phyloP scores from a whole-genome alignment of 1,140 invertebrate genomes.

The Aphelenchoides fujianensis region DNA sequence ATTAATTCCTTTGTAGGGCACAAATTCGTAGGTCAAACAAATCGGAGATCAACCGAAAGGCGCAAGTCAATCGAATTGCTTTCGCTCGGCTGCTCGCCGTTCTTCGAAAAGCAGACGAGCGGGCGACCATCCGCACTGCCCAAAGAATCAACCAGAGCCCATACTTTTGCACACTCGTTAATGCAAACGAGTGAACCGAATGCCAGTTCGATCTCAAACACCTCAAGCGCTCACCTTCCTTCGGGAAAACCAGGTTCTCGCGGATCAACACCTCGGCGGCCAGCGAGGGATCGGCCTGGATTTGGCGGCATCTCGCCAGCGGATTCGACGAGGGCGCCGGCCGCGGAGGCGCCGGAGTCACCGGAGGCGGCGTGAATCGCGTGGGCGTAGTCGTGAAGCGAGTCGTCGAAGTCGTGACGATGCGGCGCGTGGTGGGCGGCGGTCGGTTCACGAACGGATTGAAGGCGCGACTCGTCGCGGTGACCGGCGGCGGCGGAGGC shows the following conservation, averaged over 20 bases:
- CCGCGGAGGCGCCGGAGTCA: constrained; percentile 23
- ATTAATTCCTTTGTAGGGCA: background rate
- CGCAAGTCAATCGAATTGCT: too few relatives aligned
- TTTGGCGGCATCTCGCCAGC: constrained; percentile 53
- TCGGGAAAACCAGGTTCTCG: constrained; percentile 49
- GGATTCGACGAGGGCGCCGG: constrained; percentile 24
- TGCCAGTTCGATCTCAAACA: background rate
- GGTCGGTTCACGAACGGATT: constrained; percentile 28
- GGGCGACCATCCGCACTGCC: too few relatives aligned
- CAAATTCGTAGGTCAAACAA: too few relatives aligned
- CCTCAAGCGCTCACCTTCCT: constrained; percentile 43
- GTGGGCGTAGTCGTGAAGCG: constrained; percentile 26
- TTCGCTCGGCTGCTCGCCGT: too few relatives aligned
- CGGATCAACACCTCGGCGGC: constrained; percentile 56
- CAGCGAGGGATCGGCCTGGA: constrained; percentile 50
- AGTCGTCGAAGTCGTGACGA: constrained; percentile 5
- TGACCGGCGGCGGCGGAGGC: background rate
- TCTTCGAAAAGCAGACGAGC: too few relatives aligned
- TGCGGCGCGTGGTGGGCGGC: background rate
- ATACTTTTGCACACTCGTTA: background rate
- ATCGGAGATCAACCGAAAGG: too few relatives aligned
- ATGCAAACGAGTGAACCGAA: background rate
- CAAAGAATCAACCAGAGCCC: too few relatives aligned
- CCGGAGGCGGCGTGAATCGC: background rate
- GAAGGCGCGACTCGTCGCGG: constrained; percentile 22